Percentiles rank a stretch among this genome's conserved stretches.
phyloP scores from a whole-genome alignment of 1,140 invertebrate species.

The Microvelia longipes region DNA sequence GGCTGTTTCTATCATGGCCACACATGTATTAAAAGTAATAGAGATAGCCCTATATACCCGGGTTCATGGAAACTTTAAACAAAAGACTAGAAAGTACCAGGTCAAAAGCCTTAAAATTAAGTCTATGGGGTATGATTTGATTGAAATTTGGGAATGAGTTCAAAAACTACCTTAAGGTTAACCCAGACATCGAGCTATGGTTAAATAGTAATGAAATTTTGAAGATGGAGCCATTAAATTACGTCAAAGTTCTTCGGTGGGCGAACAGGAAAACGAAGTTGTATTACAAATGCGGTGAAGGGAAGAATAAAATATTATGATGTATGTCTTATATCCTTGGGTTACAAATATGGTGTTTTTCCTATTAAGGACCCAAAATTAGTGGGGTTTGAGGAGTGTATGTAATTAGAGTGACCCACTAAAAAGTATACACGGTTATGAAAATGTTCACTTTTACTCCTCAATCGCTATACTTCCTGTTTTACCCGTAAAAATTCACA shows the following conservation, averaged over 20 bases:
- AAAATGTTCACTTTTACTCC: neutral
- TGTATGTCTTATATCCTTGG: constrained; percentile 21
- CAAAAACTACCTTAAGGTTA: neutral
- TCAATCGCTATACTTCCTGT: neutral
- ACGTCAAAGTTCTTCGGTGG: neutral
- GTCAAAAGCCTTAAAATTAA: neutral
- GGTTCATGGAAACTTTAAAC: neutral
- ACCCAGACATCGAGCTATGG: neutral
- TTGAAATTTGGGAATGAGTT: neutral
- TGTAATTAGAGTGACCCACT: neutral
- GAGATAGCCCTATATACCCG: neutral
- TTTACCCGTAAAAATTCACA: neutral
- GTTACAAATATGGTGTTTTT: constrained; percentile 23
- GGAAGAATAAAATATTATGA: neutral
- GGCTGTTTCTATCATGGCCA: neutral
- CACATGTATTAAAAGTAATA: neutral
- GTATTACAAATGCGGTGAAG: neutral
- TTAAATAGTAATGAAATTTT: neutral
- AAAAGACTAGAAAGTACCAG: neutral
- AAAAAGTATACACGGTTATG: neutral
- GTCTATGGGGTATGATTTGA: neutral
- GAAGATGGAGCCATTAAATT: neutral
- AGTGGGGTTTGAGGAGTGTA: constrained; percentile 5
- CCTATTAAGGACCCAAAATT: constrained; percentile 23
- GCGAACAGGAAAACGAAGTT: neutral